These are phyloP conservation scores for Ips nitidus DNA, from an alignment of 1,140 invertebrate genomes.

Conservation along the genomic window DNA sequence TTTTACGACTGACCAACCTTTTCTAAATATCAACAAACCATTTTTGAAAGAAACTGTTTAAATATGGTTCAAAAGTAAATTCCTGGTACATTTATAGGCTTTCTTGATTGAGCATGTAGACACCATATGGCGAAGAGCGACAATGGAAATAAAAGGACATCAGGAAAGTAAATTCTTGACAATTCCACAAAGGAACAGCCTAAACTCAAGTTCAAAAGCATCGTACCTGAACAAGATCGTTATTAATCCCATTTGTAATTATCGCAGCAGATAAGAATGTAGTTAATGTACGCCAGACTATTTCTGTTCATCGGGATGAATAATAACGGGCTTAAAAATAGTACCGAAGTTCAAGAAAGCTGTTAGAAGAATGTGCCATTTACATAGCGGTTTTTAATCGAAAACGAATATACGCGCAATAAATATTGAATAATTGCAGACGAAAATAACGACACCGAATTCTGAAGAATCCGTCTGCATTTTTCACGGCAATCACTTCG, in stretches of 20 bases:
- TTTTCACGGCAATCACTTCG: constrained; percentile 31
- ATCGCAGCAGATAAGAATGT: constrained; percentile 32
- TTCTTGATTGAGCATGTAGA: too few relatives aligned
- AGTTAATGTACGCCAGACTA: constrained; percentile 27
- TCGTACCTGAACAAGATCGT: constrained; percentile 5
- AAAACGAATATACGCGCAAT: constrained; percentile 33
- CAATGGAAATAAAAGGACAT: too few relatives aligned
- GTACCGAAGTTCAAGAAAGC: constrained; percentile 33
- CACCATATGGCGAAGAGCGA: too few relatives aligned
- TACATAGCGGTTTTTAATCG: constrained; percentile 33
- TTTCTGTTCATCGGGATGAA: constrained; percentile 35
- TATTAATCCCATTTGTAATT: constrained; percentile 32
- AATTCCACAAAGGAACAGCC: too few relatives aligned
- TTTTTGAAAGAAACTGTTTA: too few relatives aligned
- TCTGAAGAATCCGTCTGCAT: constrained; percentile 36
- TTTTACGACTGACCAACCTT: too few relatives aligned
- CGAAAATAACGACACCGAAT: constrained; percentile 25
- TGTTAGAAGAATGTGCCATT: constrained; percentile 29
- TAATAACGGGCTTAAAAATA: constrained; percentile 35
- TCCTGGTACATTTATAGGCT: too few relatives aligned
- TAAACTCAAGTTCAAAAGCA: too few relatives aligned
- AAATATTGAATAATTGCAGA: constrained; percentile 35
- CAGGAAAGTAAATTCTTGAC: too few relatives aligned
- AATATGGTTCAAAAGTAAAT: too few relatives aligned
- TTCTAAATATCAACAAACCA: too few relatives aligned